Base-by-base conservation (phyloP, 2,888 invertebrate species). In the Brassicogethes aeneus region DNA sequence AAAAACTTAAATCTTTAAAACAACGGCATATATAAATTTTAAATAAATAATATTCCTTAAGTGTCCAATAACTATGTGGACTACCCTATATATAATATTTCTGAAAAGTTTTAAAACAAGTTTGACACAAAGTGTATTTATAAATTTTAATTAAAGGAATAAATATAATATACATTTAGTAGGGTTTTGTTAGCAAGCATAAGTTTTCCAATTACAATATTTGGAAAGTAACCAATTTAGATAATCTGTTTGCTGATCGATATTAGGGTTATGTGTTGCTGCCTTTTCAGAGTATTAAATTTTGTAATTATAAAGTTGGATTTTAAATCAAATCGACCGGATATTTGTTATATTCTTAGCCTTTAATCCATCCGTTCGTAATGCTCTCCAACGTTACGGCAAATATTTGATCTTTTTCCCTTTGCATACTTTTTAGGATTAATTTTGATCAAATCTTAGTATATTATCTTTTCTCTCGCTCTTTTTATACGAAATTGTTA, bases 161-260 rank as follows among this genome's bases (percentile, higher is more conserved):
- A 23, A 23, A 5, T 5, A 23, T 23, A 23, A 23, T 23, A 23
- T 23, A 10, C 23, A 23, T 23, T 10, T 23, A 23, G 10, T 23
- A 23, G 23, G 10, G 23, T 23, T 23, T 23, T 23, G 23, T 23
- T 23, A 23, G 50, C 44, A 41, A 48, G 47, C 49, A 53, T 52
- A 62, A 62, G 56, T 61, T 62, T 63, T 62, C 62, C 61, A 63
- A 63, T 63, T 63, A 61, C 59, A 55, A 52, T 60, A 61, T 63
- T 61, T 61, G 60, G 57, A 56, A 59, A 61, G 61, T 58, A 61
- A 62, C 61, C 63, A 62, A 62, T 63, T 62, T 63, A 61, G 61
- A 62, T 63, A 63, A 63, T 62, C 60, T 61, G 61, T 62, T 62
- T 60, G 55, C 57, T 52, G 56, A 58, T 60, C 59, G 56, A 60